phyloP scores from a whole-genome alignment of 2,888 invertebrate species.

The Globia sparganii region DNA sequence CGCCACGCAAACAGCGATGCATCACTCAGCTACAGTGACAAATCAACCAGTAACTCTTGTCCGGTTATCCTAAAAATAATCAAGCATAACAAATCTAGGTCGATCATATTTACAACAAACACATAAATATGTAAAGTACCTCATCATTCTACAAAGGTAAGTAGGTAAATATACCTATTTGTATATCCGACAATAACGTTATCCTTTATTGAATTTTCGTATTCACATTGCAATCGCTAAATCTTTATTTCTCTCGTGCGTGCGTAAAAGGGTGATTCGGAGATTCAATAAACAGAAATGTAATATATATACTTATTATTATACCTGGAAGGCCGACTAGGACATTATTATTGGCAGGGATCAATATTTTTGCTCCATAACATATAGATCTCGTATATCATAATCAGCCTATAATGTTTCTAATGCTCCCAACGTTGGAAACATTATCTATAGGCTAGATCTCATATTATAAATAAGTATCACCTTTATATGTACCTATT shows the following conservation, averaged over 20 bases:
- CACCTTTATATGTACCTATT: too few species aligned
- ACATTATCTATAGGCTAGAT: too few species aligned
- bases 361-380: background rate
- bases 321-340: background rate
- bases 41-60: too few species aligned
- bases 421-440: too few species aligned
- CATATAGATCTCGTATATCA: too few species aligned
- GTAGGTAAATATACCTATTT: background rate
- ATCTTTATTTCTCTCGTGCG: slow-evolving; percentile 47
- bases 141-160: background rate
- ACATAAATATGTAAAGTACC: background rate
- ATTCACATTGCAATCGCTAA: slow-evolving; percentile 10
- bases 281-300: slow-evolving; percentile 43
- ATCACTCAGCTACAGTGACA: too few species aligned
- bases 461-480: too few species aligned
- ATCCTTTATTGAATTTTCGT: slow-evolving; percentile 31
- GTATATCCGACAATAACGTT: background rate
- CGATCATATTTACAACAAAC: background rate
- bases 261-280: slow-evolving; percentile 38
- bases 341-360: background rate
- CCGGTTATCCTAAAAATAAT: background rate
- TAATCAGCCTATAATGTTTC: too few species aligned
- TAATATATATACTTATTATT: background rate
- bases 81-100: background rate
- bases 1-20: too few species aligned